Evolutionary conservation across 1,140 invertebrate genomes (phyloP).

Genomic region (Lasioglossum baleicum): DNA sequence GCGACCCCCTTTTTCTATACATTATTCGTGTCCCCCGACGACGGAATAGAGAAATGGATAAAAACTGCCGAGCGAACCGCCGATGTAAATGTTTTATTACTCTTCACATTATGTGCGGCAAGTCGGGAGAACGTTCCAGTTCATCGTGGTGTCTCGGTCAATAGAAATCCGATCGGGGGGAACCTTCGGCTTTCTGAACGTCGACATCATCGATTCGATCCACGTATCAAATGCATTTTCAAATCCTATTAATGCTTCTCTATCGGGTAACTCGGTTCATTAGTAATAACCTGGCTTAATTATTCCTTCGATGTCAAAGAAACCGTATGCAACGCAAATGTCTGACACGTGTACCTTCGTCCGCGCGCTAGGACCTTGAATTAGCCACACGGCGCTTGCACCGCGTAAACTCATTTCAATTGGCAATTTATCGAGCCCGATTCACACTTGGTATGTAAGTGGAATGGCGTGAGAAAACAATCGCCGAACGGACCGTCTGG

Average conservation of each 20-base stretch:
- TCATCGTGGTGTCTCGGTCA: neutral
- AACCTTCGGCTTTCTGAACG: neutral
- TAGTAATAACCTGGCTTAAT: too few relatives aligned
- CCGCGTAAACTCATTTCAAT: neutral
- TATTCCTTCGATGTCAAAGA: too few relatives aligned
- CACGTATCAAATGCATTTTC: too few relatives aligned
- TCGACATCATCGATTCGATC: neutral
- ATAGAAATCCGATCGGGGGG: neutral
- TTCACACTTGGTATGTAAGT: neutral
- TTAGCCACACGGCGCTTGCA: neutral
- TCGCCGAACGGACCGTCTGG: neutral
- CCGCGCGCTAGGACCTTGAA: neutral
- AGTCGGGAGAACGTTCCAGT: constrained; percentile 18
- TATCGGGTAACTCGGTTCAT: too few relatives aligned
- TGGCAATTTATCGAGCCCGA: neutral
- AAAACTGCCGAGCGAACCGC: neutral
- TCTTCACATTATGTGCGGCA: neutral
- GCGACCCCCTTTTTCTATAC: constrained; percentile 27
- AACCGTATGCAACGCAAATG: too few relatives aligned
- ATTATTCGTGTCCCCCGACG: neutral
- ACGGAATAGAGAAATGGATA: neutral
- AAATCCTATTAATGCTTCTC: too few relatives aligned
- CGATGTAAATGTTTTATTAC: constrained; percentile 5
- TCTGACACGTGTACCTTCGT: too few relatives aligned
- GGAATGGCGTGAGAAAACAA: neutral